These are phyloP conservation scores for Dasyurus viverrinus DNA, from an alignment of 2,113 vertebrate genomes.

Conservation along the genomic window DNA sequence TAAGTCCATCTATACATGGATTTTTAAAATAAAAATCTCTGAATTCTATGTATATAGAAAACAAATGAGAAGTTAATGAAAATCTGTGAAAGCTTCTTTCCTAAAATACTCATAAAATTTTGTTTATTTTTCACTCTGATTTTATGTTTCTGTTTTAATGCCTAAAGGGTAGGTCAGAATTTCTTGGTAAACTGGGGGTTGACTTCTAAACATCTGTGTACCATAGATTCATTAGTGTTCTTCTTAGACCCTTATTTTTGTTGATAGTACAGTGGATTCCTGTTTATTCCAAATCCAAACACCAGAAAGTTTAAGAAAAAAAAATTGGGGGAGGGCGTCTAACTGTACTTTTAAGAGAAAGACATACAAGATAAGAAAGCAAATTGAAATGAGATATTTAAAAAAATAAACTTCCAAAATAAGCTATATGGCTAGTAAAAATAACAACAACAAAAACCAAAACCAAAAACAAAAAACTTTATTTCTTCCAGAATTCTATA, in stretches of 20 bases:
- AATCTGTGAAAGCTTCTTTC: fast-evolving
- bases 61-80: fast-evolving
- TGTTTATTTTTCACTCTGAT: not conserved
- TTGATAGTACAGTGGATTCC: not conserved
- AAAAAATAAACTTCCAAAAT: not conserved
- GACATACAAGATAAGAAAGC: not conserved
- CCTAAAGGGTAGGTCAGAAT: not conserved
- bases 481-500: not conserved
- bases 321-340: not conserved
- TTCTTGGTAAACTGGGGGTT: not conserved
- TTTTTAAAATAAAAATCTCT: not conserved
- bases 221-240: fast-evolving
- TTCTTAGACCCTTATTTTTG: not conserved
- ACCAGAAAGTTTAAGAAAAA: slow-evolving; percentile 4
- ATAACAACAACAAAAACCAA: not conserved
- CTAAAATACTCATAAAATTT: fast-evolving
- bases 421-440: fast-evolving
- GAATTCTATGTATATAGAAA: fast-evolving
- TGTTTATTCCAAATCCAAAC: slow-evolving; percentile 48
- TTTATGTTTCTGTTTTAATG: not conserved
- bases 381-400: not conserved
- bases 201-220: not conserved
- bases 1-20: not conserved
- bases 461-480: not conserved
- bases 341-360: not conserved